Conservation (phyloP, 2,797 vertebrate species). For the Ctenopoma multispine region DNA sequence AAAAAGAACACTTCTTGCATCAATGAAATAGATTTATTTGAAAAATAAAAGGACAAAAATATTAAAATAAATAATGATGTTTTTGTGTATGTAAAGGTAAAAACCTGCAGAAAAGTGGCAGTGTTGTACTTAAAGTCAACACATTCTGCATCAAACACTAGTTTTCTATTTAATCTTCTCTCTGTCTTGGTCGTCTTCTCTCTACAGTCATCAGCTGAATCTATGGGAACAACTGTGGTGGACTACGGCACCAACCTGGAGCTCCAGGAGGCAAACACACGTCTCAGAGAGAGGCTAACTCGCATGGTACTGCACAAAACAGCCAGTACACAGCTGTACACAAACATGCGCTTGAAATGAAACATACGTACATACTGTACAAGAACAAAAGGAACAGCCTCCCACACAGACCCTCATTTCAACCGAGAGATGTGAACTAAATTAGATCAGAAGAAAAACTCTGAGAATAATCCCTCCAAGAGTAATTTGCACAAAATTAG, state of each 20-base stretch:
- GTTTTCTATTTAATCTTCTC: neutral
- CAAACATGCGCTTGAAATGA: slow-evolving; percentile 29
- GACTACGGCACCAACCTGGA: slow-evolving; percentile 72
- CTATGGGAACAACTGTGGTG: slow-evolving; percentile 56
- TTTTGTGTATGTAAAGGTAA: neutral
- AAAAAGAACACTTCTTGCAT: neutral
- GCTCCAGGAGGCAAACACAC: slow-evolving; percentile 87
- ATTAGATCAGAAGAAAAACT: slow-evolving; percentile 34
- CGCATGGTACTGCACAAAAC: slow-evolving; percentile 81
- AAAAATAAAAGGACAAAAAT: no score
- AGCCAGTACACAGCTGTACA: slow-evolving; percentile 7
- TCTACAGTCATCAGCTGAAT: slow-evolving; percentile 41
- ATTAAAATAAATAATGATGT: neutral
- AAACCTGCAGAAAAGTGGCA: neutral
- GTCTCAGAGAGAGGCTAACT: slow-evolving; percentile 89
- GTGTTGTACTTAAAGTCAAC: neutral
- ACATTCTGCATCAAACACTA: neutral
- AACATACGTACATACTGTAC: slow-evolving; percentile 37
- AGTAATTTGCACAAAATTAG: slow-evolving; percentile 34
- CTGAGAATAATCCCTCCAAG: slow-evolving; percentile 52
- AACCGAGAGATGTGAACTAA: slow-evolving; percentile 40
- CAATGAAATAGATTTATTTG: neutral
- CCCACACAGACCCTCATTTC: slow-evolving; percentile 62
- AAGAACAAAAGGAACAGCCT: slow-evolving; percentile 39
- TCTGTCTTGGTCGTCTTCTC: neutral